Base-by-base conservation (phyloP, 2,113 vertebrate genomes). In the Cyprinus carpio region DNA sequence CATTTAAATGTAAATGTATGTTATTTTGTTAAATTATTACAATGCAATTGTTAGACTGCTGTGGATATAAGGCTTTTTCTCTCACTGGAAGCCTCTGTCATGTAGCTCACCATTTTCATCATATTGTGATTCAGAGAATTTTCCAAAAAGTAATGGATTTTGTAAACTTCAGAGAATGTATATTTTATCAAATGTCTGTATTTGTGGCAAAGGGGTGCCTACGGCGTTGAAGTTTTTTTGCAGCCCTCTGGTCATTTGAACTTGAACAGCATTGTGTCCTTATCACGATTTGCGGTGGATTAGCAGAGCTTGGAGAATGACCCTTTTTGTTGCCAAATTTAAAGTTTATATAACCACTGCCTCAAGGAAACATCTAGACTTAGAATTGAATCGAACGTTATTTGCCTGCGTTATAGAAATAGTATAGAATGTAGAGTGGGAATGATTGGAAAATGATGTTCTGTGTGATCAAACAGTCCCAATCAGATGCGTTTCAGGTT, bases 121-220 rank as follows among this genome's bases (percentile, higher is more conserved):
- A 40, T 56, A 67, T 81, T 60, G 65, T 78, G 60, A 80, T 78
- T 67, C 84, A 71, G 51, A 67, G 75, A 27, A 84, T 69, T 77
- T 81, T 85, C 77, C 10, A 72, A 87, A 79, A 64, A 80, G 49
- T 83, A 54, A 89, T 54, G 54, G 81, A 87, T 83, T 89, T 87
- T 71, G 87, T 87, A 79, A 85, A 83, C 71, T 72, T 85, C 75
- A 82, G 75, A 89, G 88, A 89, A 89, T 89, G 86, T 89, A 87
- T 82, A 80, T 85, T 84, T 83, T 79, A 85, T 89, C 51, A 75
- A 81, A 84, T 82, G 86, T 89, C 78, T 84, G 79, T 85, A 83
- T 87, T 46, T 58, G 49, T 58, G 83, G 69, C 78, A 54, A 62
- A 58, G 40, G 78, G 75, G 31, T 87, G 75, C 75, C 51, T 83